Conservation (phyloP, 1,140 invertebrate species). For the Drosophila bocki region DNA sequence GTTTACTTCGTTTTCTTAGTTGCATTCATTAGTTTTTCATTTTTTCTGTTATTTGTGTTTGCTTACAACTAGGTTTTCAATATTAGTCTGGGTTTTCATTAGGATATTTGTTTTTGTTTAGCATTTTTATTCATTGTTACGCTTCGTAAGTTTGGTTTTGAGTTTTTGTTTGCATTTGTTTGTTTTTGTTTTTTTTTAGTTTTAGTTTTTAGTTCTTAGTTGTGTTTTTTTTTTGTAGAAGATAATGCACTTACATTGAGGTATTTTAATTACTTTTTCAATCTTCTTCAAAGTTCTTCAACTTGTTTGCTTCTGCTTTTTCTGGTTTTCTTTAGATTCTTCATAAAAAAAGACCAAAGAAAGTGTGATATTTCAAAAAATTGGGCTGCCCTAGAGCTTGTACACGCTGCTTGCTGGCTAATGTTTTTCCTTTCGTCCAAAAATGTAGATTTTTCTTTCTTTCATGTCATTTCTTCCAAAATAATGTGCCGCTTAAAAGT, state of each 20-base stretch:
- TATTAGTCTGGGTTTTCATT: conserved; percentile 25
- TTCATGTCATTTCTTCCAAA: conserved; percentile 26
- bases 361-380: conserved; percentile 45
- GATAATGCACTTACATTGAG: conserved; percentile 84
- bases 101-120: conserved; percentile 38
- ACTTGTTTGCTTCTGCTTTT: conserved; percentile 50
- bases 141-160: conserved; percentile 34
- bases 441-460: conserved; percentile 33
- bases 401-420: conserved; percentile 48
- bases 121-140: conserved; percentile 51
- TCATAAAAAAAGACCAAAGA: conserved; percentile 28
- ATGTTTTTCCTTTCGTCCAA: conserved; percentile 38
- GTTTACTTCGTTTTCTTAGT: conserved; percentile 4
- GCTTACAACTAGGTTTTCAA: conserved; percentile 44
- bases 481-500: conserved; percentile 45
- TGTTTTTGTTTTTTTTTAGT: conserved; percentile 37
- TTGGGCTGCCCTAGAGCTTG: conserved; percentile 49
- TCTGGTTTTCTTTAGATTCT: conserved; percentile 37
- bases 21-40: conserved; percentile 10
- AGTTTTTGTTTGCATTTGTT: conserved; percentile 26
- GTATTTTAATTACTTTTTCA: conserved; percentile 84
- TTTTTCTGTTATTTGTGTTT: conserved; percentile 20
- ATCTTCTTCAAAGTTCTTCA: conserved; percentile 70
- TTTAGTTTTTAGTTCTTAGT: conserved; percentile 20
- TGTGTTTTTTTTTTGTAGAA: conserved; percentile 62